A percentile compares a stretch with the other conserved stretches of the same genome.
Evolutionary conservation across 2,797 vertebrate species (phyloP).

Genomic region (Myotis findleyi): DNA sequence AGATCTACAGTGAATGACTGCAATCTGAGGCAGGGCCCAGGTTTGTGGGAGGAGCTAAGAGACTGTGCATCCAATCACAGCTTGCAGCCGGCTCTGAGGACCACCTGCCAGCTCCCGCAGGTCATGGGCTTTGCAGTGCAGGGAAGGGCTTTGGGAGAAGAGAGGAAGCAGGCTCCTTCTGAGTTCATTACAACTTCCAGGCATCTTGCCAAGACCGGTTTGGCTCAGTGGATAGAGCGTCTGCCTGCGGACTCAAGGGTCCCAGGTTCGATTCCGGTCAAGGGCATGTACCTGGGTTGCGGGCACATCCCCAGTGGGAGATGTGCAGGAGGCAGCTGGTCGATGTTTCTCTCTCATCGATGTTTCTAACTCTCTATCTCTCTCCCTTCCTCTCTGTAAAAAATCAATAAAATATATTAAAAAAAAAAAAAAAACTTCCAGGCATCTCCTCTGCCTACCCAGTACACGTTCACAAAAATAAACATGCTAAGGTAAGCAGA

Average conservation of each 20-base stretch:
- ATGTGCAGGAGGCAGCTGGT: too few species aligned
- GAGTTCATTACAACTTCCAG: constrained; percentile 75
- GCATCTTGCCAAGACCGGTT: too few species aligned
- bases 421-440: too few species aligned
- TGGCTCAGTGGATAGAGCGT: too few species aligned
- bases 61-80: constrained; percentile 70
- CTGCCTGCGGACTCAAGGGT: too few species aligned
- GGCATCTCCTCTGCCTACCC: constrained; percentile 82
- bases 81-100: constrained; percentile 69
- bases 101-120: constrained; percentile 61
- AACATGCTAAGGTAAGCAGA: constrained; percentile 85
- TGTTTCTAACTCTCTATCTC: too few species aligned
- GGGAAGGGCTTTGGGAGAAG: constrained; percentile 55
- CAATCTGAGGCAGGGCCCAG: constrained; percentile 51
- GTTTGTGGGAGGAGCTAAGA: constrained; percentile 67
- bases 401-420: too few species aligned
- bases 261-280: too few species aligned
- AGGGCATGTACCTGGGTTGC: too few species aligned
- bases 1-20: constrained; percentile 69
- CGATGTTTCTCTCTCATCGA: too few species aligned
- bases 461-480: constrained; percentile 82
- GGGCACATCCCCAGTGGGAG: too few species aligned
- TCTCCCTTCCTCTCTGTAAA: too few species aligned
- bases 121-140: not conserved
- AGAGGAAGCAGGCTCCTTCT: constrained; percentile 76